Base-by-base conservation (phyloP, 1,140 invertebrate genomes). In the Penaeus indicus region DNA sequence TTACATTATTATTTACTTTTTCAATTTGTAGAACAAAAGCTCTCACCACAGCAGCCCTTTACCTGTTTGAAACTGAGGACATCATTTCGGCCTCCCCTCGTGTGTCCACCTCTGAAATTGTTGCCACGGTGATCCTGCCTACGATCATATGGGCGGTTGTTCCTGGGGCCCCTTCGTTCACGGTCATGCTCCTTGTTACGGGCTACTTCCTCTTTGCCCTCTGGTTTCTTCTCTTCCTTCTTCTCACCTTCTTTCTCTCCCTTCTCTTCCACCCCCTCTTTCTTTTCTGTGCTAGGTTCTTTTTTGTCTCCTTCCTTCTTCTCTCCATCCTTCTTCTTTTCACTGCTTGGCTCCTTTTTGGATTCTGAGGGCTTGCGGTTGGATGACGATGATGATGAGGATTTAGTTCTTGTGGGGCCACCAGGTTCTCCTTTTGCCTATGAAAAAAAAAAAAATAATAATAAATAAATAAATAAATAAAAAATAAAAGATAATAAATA, bases 371-470 rank as follows among this genome's bases (percentile, higher is more conserved):
- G 75, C 38, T 84, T 88, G 42, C 78, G 77, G 10, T 72, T 63
- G 25, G 77, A 77, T 1, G 81, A 83, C 18, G 82, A 72, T 2
- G 77, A 80, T 10, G 82, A 91, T 16, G 90, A 83, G 5, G 86
- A 42, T 62, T 88, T 88, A 38, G 77, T 84, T 38, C 86, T 88
- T 11, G 81, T 78, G 32, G 86, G 81, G 42, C 86, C 86, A 10
- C 86, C 86, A 21, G 86, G 86, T 67, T 88, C 86, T 42, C 86
- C 86, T 47, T 88, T 88, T 16, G 86, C 86, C 86, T 88, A 47
- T 54, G 16, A 54, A 54, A 54, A 2, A 32, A 32, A 32, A 32
- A 32, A 32, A 32, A 32, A 32, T 32, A 32, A 32, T 32, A 32
- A 32, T 32, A 32, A 32, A 32, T 32, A 32, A 32, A 32, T 32